Base-by-base conservation (phyloP, 2,888 invertebrate genomes). In the Urechis unicinctus region DNA sequence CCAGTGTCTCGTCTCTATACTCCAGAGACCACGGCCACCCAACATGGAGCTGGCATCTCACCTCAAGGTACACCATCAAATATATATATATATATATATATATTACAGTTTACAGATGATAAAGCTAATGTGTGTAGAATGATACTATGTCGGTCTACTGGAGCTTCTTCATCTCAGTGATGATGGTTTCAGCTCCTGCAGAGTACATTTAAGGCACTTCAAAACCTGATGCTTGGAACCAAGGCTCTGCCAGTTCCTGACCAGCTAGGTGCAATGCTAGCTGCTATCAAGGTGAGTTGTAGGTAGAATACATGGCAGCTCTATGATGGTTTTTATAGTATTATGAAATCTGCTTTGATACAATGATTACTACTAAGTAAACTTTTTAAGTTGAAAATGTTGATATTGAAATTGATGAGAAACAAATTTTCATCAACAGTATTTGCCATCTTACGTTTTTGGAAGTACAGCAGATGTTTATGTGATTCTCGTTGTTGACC, bases 221-320 rank as follows among this genome's bases (percentile, higher is more conserved):
- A 73, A 60, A 70, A 71, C 52, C 61, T 75, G n/a, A 45, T 73
- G 6, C 50, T 66, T 29, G 63, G 64, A n/a, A 67, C 68, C 4
- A 71, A 68, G 52, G 56, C 66, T 3, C 64, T 69, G 46, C 70
- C 68, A 3, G n/a, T n/a, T n/a, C 49, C 57, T 6, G 61, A 67
- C n/a, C 63, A 64, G 24, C 53, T 74, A 0, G 75, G 75, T 0
- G 57, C 64, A 6, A 51, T 75, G 17, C 62, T 75, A 30, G 73
- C 75, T 22, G 72, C 67, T 41, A 60, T 75, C 4, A 68, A 72
- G 67, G 74, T 75, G 60, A 59, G 64, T 53, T 6, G 13, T 13
- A 6, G 9, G n/a, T n/a, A n/a, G n/a, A n/a, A n/a, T n/a, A n/a
- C n/a, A n/a, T n/a, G n/a, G n/a, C n/a, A n/a, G n/a, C n/a, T n/a